Evolutionary conservation across 1,140 invertebrate genomes (phyloP), one percentile per base, ranked within the genome.

Genomic region (Trachelipus rathkii): DNA sequence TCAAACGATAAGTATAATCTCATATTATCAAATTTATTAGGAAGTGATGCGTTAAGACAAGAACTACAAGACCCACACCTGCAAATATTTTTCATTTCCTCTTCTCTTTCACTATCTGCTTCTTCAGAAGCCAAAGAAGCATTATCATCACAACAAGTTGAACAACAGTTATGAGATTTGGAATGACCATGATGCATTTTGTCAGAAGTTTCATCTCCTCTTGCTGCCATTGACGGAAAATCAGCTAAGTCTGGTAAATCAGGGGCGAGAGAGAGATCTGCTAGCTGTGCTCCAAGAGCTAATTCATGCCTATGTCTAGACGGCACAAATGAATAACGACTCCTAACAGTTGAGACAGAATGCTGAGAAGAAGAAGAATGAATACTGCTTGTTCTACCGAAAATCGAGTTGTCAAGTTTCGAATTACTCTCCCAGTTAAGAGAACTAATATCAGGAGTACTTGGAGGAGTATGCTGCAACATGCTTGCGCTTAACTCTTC

Each of bases 281-380:
- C 80, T 44, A 79, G 23, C 19, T 81, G 76, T 10, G 78, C 80
- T 10, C 78, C 78, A 11, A 79, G 75, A 60, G 79, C 78, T 43
- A 81, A 44, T 19, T 79, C 78, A 8, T 77, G 81, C 7, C 74
- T 74, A 24, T 76, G 74, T 45, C 78, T 75, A 43, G 73, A 71
- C 8, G 78, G 76, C 43, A 79, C 72, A 19, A 79, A 69, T 13
- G 81, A 81, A 71, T 79, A 81, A 44, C 82, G 75, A 4, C 82
- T 82, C 15, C 80, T 78, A 15, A 82, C 81, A 15, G 82, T 82
- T 0, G 82, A 81, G 21, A 78, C 80, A 53, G 81, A 82, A 44
- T 83, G 81, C 69, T 82, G 81, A 15, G 82, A 82, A 19, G 82
- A 82, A 15, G 80, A 81, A 68, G 78, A 80, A 75, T 82, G 78